A percentile compares a stretch with the other conserved stretches of the same genome.
These are phyloP conservation scores for Kryptolebias marmoratus DNA, from an alignment of 2,113 vertebrate species.

Conservation along the genomic window DNA sequence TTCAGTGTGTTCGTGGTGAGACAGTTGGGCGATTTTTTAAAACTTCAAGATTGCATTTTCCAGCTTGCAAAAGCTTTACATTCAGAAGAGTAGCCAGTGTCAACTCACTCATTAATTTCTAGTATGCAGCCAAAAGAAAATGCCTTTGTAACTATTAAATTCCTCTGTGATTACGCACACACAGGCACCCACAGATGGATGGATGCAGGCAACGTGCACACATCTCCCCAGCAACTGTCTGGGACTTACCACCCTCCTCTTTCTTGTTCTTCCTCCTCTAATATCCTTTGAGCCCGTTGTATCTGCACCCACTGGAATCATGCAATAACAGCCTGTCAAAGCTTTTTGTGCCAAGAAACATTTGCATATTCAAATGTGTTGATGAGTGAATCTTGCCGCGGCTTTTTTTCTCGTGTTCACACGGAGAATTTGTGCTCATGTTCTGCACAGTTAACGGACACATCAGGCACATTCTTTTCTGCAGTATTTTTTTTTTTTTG, in stretches of 20 bases:
- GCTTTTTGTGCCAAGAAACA: conserved; percentile 63
- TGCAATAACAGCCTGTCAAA: conserved; percentile 77
- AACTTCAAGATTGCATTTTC: background rate
- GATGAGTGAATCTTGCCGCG: conserved; percentile 52
- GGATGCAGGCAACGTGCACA: conserved; percentile 11
- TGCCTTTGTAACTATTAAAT: conserved; percentile 39
- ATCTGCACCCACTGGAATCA: conserved; percentile 64
- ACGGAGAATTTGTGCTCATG: conserved; percentile 41
- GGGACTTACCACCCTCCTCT: conserved; percentile 33
- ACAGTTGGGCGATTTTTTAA: no score
- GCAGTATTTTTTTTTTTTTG: background rate
- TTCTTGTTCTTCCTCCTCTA: conserved; percentile 51
- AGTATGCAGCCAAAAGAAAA: conserved; percentile 26
- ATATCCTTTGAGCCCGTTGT: conserved; percentile 63
- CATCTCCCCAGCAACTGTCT: conserved; percentile 60
- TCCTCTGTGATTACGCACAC: conserved; percentile 15
- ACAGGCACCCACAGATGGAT: conserved; percentile 9
- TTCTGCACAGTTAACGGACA: conserved; percentile 49
- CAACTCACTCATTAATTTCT: background rate
- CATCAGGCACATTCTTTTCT: conserved; percentile 45
- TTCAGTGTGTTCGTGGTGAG: no score
- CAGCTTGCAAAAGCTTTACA: background rate
- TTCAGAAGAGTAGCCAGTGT: background rate
- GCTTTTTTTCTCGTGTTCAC: conserved; percentile 59
- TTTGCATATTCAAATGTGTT: conserved; percentile 74